Conservation (phyloP, 2,797 vertebrate species). For the Coilia nasus region DNA sequence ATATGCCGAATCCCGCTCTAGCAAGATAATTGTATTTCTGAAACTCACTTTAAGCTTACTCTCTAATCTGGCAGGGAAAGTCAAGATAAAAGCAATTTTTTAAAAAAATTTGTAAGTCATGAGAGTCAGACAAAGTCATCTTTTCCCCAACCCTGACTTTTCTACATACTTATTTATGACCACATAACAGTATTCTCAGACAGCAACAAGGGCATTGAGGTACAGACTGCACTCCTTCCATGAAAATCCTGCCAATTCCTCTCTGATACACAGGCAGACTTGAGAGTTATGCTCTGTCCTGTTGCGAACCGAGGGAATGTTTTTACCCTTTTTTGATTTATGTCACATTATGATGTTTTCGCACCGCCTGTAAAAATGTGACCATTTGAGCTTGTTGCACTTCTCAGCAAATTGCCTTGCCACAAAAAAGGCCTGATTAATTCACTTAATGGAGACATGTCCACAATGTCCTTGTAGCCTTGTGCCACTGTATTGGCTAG, state of each 20-base stretch:
- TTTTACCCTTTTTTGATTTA: constrained; percentile 33
- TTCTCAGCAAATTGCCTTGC: constrained; percentile 33
- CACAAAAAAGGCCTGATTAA: constrained; percentile 36
- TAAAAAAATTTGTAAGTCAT: neutral
- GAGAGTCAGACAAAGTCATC: too few relatives aligned
- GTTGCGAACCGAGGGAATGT: neutral
- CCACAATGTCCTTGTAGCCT: constrained; percentile 35
- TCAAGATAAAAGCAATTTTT: neutral
- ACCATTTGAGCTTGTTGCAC: constrained; percentile 44
- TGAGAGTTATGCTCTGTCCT: neutral
- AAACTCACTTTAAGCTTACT: too few relatives aligned
- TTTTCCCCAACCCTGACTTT: too few relatives aligned
- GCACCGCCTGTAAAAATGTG: constrained; percentile 50
- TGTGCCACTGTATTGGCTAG: too few relatives aligned
- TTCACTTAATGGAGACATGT: constrained; percentile 40
- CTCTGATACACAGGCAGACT: neutral
- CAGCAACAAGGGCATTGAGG: neutral
- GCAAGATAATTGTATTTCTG: too few relatives aligned
- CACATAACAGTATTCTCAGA: neutral
- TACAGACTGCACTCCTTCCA: neutral
- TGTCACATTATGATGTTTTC: constrained; percentile 19
- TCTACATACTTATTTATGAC: neutral
- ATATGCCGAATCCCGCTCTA: too few relatives aligned
- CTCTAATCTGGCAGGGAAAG: neutral
- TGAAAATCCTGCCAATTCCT: neutral